Evolutionary conservation across 2,113 vertebrate species (phyloP).

Genomic region (Corapipo altera): DNA sequence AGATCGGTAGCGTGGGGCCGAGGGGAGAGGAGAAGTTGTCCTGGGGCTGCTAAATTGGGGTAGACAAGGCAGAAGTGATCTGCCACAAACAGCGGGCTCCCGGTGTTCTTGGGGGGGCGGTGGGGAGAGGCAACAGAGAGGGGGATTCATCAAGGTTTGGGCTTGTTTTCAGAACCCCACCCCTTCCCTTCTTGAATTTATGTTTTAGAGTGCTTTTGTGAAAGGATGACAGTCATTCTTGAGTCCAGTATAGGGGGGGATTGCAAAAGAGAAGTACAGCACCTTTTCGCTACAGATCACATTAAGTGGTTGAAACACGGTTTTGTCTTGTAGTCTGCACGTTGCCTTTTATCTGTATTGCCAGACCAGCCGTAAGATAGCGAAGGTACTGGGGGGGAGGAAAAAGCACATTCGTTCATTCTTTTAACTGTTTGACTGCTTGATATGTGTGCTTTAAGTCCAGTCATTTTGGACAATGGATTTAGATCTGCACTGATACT

Average conservation of each 20-base stretch:
- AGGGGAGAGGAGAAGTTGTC: not conserved
- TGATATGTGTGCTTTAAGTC: not conserved
- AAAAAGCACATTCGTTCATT: rapidly evolving
- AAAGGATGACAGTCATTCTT: not conserved
- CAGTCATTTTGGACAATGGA: not conserved
- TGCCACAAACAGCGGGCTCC: not conserved
- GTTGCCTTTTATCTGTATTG: not conserved
- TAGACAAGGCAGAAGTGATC: not conserved
- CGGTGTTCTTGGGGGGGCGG: not conserved
- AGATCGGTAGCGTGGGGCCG: rapidly evolving
- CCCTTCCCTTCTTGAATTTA: not conserved
- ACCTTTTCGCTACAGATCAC: not conserved
- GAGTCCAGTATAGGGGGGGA: no score
- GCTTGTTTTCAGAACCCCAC: rapidly evolving
- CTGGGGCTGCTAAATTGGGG: not conserved
- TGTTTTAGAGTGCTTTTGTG: not conserved
- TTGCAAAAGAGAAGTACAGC: not conserved
- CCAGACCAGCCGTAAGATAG: not conserved
- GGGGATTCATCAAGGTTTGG: not conserved
- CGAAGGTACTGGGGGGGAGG: not conserved
- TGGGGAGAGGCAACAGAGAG: not conserved
- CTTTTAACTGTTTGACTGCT: not conserved
- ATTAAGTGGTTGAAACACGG: not conserved
- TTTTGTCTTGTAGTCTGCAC: not conserved
- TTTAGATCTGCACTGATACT: not conserved